A percentile compares a stretch with the other conserved stretches of the same genome.
Conservation (phyloP, 2,797 vertebrate genomes). For the Heteromormyrus szaboi region DNA sequence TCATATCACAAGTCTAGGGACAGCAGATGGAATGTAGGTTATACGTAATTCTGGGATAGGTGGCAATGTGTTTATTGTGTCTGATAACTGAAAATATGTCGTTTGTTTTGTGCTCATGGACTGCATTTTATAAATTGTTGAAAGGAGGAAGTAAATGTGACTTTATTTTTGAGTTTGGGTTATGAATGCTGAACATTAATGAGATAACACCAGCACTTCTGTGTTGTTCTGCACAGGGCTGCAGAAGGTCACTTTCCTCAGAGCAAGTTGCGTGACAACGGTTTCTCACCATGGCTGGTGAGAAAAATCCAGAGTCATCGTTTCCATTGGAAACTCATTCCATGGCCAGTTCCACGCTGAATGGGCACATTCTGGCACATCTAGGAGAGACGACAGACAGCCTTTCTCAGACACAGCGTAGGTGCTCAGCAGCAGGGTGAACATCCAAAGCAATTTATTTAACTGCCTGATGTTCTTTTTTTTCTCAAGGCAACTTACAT, state of each 20-base stretch:
- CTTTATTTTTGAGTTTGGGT: background rate
- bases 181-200: background rate
- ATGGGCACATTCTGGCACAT: background rate
- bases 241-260: background rate
- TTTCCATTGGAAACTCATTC: slow-evolving; percentile 13
- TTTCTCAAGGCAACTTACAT: background rate
- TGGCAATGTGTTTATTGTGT: background rate
- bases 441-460: background rate
- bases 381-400: background rate
- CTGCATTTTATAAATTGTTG: background rate
- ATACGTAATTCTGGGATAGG: background rate
- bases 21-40: background rate
- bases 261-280: background rate
- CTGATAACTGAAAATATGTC: background rate
- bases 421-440: background rate
- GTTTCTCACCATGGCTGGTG: background rate
- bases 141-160: background rate
- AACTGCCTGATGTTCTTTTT: background rate
- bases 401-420: background rate
- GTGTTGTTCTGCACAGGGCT: background rate
- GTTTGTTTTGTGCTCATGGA: background rate
- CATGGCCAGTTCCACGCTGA: background rate
- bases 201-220: background rate
- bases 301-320: slow-evolving; percentile 6
- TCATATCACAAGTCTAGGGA: background rate